A percentile compares a stretch with the other conserved stretches of the same genome.
phyloP scores from a whole-genome alignment of 2,797 vertebrate species.

The Myotis findleyi region DNA sequence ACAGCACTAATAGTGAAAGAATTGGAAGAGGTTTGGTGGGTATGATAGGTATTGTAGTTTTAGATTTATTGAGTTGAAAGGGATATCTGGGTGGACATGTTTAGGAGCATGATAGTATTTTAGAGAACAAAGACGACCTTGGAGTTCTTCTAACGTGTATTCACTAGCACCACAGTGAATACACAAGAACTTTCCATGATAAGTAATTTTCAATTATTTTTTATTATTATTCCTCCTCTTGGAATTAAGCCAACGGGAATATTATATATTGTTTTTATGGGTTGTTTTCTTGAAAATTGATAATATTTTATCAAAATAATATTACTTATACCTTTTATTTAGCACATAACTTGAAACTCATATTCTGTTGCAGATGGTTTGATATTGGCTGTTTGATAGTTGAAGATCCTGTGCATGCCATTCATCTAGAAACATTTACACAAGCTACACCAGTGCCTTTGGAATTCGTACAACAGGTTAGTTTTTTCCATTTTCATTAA shows the following conservation, averaged over 20 bases:
- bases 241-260: neutral
- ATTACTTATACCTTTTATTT: neutral
- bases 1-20: neutral
- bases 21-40: neutral
- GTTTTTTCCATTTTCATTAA: neutral
- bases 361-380: slow-evolving; percentile 92
- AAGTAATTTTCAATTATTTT: neutral
- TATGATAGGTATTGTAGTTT: neutral
- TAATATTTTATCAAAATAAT: neutral
- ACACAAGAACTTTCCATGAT: neutral
- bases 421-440: slow-evolving; percentile 95
- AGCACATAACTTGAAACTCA: neutral
- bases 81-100: too few relatives aligned
- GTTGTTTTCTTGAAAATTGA: neutral
- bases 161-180: neutral
- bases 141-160: neutral
- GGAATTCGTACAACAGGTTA: slow-evolving; percentile 95
- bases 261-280: neutral
- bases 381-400: slow-evolving; percentile 97
- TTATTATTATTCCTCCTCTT: neutral
- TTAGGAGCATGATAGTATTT: neutral
- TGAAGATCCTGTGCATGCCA: slow-evolving; percentile 93
- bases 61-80: neutral
- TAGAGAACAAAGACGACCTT: neutral
- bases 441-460: slow-evolving; percentile 95